Evolutionary conservation across 2,797 vertebrate genomes (phyloP), one percentile per base, ranked within the genome.

Genomic region (Lepilemur septentrionalis): DNA sequence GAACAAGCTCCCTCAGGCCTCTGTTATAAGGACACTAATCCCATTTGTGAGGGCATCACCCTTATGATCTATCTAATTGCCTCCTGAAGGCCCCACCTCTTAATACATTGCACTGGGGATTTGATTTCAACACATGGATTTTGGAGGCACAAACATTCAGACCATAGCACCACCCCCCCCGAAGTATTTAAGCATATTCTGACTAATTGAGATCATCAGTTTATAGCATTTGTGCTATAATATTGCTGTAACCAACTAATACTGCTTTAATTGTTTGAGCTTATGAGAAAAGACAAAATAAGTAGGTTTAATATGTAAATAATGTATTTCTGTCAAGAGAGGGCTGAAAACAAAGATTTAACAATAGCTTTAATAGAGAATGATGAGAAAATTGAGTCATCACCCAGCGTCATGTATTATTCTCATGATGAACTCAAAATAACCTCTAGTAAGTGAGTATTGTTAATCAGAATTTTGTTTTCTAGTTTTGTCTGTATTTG

Each of bases 221-320:
- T 67, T 57, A 52, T 32, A 55, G 41, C 41, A 3, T 84, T 63
- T 48, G 18, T 70, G 32, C 22, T n/a, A 52, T 11, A 55, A 9
- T 70, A 30, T 83, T 52, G 9, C 38, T 57, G 18, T 72, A 79
- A 76, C 25, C 59, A 57, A 23, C 13, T 38, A 78, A 87, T 85
- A 35, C 22, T 38, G 23, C 48, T 91, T 82, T 88, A 38, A 52
- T 43, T 84, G 15, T 73, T 43, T 17, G 3, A 88, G 30, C 23
- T 94, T 84, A 61, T n/a, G 15, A 88, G 69, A 52, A 88, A 92
- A 92, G 76, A 35, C 38, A 18, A 65, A 65, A 92, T 75, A 91
- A 25, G 12, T 81, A 88, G 59, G 32, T 48, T 94, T 92, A 82
- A 82, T 59, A 22, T 0, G 1, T 76, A 57, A 70, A 38, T 65